A percentile compares a stretch with the other conserved stretches of the same genome.
These are phyloP conservation scores for Yponomeuta evonymella DNA, from an alignment of 2,888 invertebrate species.

Conservation along the genomic window DNA sequence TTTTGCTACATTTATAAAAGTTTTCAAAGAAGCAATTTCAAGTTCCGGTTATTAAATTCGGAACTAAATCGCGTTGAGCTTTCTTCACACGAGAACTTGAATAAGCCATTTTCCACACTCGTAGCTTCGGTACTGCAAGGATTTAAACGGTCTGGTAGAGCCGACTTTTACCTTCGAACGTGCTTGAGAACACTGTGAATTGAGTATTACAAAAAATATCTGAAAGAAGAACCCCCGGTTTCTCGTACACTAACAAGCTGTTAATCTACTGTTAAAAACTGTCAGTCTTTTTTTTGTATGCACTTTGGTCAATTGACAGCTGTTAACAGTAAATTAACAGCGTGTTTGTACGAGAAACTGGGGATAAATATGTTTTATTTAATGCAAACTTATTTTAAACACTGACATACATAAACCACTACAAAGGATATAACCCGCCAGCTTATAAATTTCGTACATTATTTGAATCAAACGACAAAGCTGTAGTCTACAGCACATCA, in stretches of 20 bases:
- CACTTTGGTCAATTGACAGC: too few species aligned
- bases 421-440: too few species aligned
- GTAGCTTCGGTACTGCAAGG: not conserved
- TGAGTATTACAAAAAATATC: not conserved
- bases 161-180: not conserved
- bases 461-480: too few species aligned
- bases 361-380: not conserved
- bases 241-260: too few species aligned
- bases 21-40: constrained; percentile 4
- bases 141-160: constrained; percentile 8
- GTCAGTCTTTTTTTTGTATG: too few species aligned
- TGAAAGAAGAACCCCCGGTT: too few species aligned
- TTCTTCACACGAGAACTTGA: not conserved
- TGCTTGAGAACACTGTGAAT: not conserved
- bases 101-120: not conserved
- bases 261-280: too few species aligned
- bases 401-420: not conserved
- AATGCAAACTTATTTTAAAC: not conserved
- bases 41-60: constrained; percentile 9
- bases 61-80: constrained; percentile 2
- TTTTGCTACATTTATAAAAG: not conserved
- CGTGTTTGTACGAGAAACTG: too few species aligned
- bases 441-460: too few species aligned
- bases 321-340: too few species aligned
- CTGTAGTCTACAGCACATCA: too few species aligned